Percentiles rank a stretch among this genome's conserved stretches.
phyloP scores from a whole-genome alignment of 2,113 vertebrate species.

The Sula dactylatra region DNA sequence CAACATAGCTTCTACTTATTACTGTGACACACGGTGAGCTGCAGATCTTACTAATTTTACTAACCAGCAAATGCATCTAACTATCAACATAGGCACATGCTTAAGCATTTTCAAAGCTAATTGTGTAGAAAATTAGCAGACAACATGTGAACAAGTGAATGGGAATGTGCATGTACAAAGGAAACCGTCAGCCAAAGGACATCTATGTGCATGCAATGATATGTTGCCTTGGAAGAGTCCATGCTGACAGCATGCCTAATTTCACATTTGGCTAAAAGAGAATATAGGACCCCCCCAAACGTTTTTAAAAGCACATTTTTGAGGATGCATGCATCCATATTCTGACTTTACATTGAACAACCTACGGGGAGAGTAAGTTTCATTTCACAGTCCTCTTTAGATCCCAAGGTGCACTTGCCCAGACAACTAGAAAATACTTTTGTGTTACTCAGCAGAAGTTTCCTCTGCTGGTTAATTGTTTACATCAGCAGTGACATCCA shows the following conservation, averaged over 20 bases:
- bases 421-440: neutral
- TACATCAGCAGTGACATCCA: neutral
- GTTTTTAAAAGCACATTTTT: neutral
- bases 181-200: neutral
- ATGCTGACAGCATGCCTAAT: neutral
- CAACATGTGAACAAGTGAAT: neutral
- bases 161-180: neutral
- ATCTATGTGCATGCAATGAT: neutral
- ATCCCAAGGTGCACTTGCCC: neutral
- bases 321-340: neutral
- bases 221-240: neutral
- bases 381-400: neutral
- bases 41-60: neutral
- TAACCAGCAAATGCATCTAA: neutral
- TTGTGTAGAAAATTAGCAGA: neutral
- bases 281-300: neutral
- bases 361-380: neutral
- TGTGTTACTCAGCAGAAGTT: neutral
- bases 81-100: neutral
- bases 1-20: neutral
- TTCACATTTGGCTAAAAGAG: neutral
- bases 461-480: neutral
- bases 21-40: neutral
- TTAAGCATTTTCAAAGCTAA: constrained; percentile 25
- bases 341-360: neutral